These are phyloP conservation scores for Manis javanica DNA, from an alignment of 2,797 vertebrate genomes.

Conservation along the genomic window DNA sequence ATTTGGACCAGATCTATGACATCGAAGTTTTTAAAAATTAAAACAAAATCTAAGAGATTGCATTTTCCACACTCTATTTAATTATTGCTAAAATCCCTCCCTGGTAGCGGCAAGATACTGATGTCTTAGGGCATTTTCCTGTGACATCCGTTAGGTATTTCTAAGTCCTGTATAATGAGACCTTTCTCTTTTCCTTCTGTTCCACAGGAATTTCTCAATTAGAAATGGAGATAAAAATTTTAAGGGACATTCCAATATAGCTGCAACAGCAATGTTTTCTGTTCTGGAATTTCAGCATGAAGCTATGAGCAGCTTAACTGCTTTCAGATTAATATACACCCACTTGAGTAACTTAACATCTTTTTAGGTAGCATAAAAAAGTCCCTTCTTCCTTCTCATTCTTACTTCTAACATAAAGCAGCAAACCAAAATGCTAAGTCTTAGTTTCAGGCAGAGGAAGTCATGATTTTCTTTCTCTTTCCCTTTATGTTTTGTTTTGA, in stretches of 20 bases:
- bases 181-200: conserved; percentile 16
- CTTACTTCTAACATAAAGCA: neutral
- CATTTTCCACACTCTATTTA: neutral
- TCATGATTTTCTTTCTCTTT: neutral
- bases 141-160: neutral
- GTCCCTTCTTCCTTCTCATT: neutral
- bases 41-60: neutral
- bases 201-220: conserved; percentile 52
- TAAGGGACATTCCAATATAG: conserved; percentile 66
- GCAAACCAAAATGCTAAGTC: neutral
- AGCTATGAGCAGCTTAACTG: neutral
- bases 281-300: conserved; percentile 56
- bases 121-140: neutral
- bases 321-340: conserved; percentile 51
- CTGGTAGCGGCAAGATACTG: neutral
- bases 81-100: neutral
- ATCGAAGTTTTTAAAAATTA: conserved; percentile 18
- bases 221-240: conserved; percentile 46
- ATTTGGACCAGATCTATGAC: neutral
- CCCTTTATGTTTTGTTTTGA: conserved; percentile 49
- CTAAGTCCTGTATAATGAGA: neutral
- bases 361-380: neutral
- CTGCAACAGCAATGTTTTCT: neutral
- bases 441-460: neutral
- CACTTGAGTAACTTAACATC: conserved; percentile 16